A percentile compares a stretch with the other conserved stretches of the same genome.
These are phyloP conservation scores for Psittacula echo DNA, from an alignment of 2,797 vertebrate species.

Conservation along the genomic window DNA sequence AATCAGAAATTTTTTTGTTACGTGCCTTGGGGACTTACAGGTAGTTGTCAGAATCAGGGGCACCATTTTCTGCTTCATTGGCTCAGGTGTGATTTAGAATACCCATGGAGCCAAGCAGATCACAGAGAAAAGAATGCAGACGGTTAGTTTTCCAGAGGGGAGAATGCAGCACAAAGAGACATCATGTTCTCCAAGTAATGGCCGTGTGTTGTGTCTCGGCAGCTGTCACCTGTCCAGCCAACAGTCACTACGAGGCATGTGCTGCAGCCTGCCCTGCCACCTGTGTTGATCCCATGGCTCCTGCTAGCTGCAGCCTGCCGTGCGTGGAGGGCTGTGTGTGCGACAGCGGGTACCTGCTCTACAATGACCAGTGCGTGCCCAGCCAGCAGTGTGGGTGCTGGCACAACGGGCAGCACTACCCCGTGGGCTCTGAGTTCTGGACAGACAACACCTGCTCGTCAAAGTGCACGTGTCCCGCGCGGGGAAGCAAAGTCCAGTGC, in stretches of 20 bases:
- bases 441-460: constrained; percentile 63
- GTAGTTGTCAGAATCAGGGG: no score
- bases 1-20: rapidly evolving
- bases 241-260: constrained; percentile 67
- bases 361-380: constrained; percentile 52
- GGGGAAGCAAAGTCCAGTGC: constrained; percentile 71
- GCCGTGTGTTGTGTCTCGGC: neutral
- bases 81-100: rapidly evolving
- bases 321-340: constrained; percentile 64
- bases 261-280: constrained; percentile 70
- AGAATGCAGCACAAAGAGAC: rapidly evolving
- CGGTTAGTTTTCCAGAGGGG: rapidly evolving
- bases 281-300: neutral
- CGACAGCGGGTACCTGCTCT: constrained; percentile 58
- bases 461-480: constrained; percentile 76
- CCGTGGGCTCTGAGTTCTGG: constrained; percentile 71
- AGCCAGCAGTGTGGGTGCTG: constrained; percentile 66
- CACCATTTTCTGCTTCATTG: neutral
- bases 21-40: no score
- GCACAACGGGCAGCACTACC: constrained; percentile 80
- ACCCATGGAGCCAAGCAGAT: neutral
- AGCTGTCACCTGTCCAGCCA: neutral
- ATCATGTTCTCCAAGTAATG: neutral
- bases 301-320: constrained; percentile 4
- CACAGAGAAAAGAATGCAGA: rapidly evolving